A percentile compares a stretch with the other conserved stretches of the same genome.
phyloP scores from a whole-genome alignment of 2,888 invertebrate genomes.

The Neria commutata region DNA sequence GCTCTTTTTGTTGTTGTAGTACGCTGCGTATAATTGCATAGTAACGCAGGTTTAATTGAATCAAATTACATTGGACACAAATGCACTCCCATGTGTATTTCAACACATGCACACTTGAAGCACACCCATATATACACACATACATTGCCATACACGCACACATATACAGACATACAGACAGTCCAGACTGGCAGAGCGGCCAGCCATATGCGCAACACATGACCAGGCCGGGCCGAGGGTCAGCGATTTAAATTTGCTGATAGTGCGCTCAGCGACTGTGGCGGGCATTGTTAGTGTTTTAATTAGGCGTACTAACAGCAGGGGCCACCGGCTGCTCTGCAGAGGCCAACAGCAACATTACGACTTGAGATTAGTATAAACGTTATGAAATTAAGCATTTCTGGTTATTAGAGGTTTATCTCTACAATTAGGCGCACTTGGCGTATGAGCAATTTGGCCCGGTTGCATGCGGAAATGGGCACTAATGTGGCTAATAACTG shows the following conservation, averaged over 20 bases:
- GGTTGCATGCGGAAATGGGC: no score
- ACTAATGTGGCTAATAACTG: no score
- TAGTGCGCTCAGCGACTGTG: no score
- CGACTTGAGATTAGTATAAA: no score
- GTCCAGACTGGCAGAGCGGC: neutral
- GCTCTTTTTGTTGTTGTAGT: neutral
- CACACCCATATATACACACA: neutral
- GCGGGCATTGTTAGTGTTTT: no score
- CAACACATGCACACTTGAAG: neutral
- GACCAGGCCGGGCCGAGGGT: neutral
- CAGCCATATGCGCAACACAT: neutral
- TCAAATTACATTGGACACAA: slow-evolving; percentile 31
- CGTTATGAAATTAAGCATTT: no score
- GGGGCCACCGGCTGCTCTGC: no score
- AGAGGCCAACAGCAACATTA: no score
- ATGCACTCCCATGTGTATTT: neutral
- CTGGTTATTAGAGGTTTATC: no score
- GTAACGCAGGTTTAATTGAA: slow-evolving; percentile 38
- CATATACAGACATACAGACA: neutral
- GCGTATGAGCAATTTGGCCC: no score
- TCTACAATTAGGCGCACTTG: no score
- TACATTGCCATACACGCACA: slow-evolving; percentile 2
- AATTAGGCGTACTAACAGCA: no score
- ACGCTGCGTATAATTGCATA: slow-evolving; percentile 32
- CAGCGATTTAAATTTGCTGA: neutral